These are phyloP conservation scores for Spicauda simplicius DNA, from an alignment of 2,888 invertebrate genomes.

Conservation along the genomic window DNA sequence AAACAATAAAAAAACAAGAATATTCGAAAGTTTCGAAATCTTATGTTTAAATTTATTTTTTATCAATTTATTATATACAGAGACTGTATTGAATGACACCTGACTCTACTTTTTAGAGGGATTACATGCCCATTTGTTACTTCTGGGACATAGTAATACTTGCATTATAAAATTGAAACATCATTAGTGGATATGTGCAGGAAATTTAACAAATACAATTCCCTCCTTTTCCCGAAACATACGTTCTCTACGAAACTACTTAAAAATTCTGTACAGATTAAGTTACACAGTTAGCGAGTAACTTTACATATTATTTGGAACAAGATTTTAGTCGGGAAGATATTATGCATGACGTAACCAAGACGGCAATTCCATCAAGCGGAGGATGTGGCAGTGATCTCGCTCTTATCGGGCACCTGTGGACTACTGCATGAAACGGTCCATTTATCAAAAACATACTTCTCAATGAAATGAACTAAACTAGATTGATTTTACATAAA, in stretches of 20 bases:
- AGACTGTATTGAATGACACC: too few species aligned
- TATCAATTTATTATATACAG: too few species aligned
- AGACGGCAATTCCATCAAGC: conserved; percentile 70
- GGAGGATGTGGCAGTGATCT: conserved; percentile 57
- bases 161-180: too few species aligned
- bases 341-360: conserved; percentile 56
- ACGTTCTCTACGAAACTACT: neutral
- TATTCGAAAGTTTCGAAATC: too few species aligned
- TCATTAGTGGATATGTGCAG: too few species aligned
- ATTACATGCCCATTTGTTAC: too few species aligned
- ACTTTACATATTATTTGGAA: conserved; percentile 30
- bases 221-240: neutral
- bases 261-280: conserved; percentile 16
- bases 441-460: conserved; percentile 53
- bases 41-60: too few species aligned
- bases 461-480: neutral
- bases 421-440: conserved; percentile 72
- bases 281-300: conserved; percentile 18
- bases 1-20: too few species aligned
- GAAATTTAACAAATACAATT: too few species aligned
- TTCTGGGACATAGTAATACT: too few species aligned
- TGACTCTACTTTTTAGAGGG: too few species aligned
- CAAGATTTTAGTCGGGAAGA: conserved; percentile 39
- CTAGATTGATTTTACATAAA: conserved; percentile 9
- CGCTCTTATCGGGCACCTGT: conserved; percentile 75